A percentile compares a stretch with the other conserved stretches of the same genome.
Evolutionary conservation across 2,888 invertebrate genomes (phyloP).

Genomic region (Subacronicta megacephala): DNA sequence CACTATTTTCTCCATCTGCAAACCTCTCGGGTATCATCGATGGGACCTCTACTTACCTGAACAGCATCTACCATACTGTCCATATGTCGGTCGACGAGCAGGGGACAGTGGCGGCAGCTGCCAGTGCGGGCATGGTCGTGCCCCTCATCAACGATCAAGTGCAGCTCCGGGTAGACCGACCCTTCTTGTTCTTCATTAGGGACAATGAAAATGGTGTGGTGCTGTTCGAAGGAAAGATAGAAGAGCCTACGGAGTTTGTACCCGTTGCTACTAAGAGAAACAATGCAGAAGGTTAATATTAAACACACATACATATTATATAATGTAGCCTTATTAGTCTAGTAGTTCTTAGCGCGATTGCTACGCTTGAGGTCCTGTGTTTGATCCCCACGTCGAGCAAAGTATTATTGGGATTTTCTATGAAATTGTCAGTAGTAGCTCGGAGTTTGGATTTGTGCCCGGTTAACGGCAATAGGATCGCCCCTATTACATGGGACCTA

Average conservation of each 20-base stretch:
- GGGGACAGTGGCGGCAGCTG: constrained; percentile 91
- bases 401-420: no score
- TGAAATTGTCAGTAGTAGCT: no score
- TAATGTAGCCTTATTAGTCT: no score
- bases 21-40: constrained; percentile 90
- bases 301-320: no score
- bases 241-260: constrained; percentile 77
- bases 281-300: constrained; percentile 4
- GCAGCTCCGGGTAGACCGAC: constrained; percentile 89
- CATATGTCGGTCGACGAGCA: constrained; percentile 91
- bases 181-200: constrained; percentile 91
- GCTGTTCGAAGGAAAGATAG: constrained; percentile 91
- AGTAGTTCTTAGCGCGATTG: no score
- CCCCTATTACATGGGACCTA: no score
- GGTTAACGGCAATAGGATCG: no score
- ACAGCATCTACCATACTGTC: constrained; percentile 90
- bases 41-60: constrained; percentile 78
- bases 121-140: constrained; percentile 89
- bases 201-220: constrained; percentile 87
- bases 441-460: no score
- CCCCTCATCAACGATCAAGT: constrained; percentile 90
- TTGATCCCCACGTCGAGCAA: no score
- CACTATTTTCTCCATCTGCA: constrained; percentile 88
- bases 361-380: no score
- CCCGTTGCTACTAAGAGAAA: constrained; percentile 31